Evolutionary conservation across 2,888 invertebrate genomes (phyloP), one percentile per base, ranked within the genome.

Genomic region (Gryllus longicercus): DNA sequence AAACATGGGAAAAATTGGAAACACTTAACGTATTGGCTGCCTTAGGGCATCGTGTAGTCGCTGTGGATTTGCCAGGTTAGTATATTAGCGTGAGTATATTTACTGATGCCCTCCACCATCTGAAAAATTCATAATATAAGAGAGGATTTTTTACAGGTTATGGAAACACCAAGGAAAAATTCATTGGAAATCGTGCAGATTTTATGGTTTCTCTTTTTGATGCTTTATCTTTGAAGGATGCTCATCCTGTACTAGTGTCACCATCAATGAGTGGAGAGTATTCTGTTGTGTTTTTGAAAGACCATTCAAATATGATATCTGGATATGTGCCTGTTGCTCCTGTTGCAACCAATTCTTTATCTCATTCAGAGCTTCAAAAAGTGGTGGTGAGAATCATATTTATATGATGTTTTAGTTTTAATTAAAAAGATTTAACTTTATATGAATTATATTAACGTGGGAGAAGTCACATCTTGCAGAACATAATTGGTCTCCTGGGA

Each of bases 241-340:
- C n/a, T n/a, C 63, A 79, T 21, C 82, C 88, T 10, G 86, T 89
- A 4, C 83, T 89, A 23, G 85, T 89, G 5, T 87, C 87, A 76
- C 89, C 89, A 0, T 89, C 89, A 2, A 88, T 88, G 88, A 88
- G 88, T 83, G 89, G 89, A 3, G 79, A 82, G 8, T 89, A 85
- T 83, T 84, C 88, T 11, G 83, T 89, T 38, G 87, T 87, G 2
- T 87, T 85, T 83, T 80, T 89, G 50, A 85, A 86, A 81, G 83
- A 84, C 51, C 83, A 86, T 74, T 85, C 87, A 12, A 81, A 81
- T n/a, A 82, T 84, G 21, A 82, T 86, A 49, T 82, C 84, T n/a
- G 89, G 87, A 0, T 88, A 84, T 81, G 84, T 89, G 2, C 86
- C 88, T 14, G 85, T 89, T 0, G 88, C 89, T 14, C 88, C 88